Percentiles rank a stretch among this genome's conserved stretches.
phyloP scores from a whole-genome alignment of 2,888 invertebrate species.

The Cyclophora punctaria region DNA sequence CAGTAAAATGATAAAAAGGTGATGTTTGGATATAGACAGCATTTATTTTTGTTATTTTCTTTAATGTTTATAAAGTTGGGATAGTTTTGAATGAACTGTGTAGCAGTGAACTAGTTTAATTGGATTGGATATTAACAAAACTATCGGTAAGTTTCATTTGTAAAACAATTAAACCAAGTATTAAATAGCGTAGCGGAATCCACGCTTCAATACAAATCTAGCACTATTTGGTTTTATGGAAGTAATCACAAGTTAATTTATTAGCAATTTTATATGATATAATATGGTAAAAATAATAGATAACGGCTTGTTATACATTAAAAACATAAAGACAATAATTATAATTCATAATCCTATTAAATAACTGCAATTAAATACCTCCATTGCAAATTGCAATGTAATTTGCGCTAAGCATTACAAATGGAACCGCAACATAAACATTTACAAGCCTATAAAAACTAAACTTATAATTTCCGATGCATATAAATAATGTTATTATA shows the following conservation, averaged over 20 bases:
- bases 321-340: no score
- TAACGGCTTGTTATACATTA: no score
- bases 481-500: constrained; percentile 10
- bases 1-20: constrained; percentile 20
- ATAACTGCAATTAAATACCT: no score
- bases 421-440: background rate
- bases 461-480: constrained; percentile 14
- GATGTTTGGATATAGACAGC: constrained; percentile 2
- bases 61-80: no score
- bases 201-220: no score
- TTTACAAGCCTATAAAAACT: background rate
- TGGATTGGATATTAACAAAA: constrained; percentile 1
- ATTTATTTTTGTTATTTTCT: background rate
- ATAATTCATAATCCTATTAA: no score
- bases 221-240: no score
- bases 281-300: no score
- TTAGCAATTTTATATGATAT: no score
- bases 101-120: constrained; percentile 3
- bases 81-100: background rate
- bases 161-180: no score
- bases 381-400: background rate
- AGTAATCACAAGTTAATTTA: no score
- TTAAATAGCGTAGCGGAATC: no score
- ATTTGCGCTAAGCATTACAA: background rate
- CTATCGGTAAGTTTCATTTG: constrained; percentile 4